Percentiles rank a stretch among this genome's conserved stretches.
Evolutionary conservation across 2,113 vertebrate genomes (phyloP).

Genomic region (Falcunculus frontatus): DNA sequence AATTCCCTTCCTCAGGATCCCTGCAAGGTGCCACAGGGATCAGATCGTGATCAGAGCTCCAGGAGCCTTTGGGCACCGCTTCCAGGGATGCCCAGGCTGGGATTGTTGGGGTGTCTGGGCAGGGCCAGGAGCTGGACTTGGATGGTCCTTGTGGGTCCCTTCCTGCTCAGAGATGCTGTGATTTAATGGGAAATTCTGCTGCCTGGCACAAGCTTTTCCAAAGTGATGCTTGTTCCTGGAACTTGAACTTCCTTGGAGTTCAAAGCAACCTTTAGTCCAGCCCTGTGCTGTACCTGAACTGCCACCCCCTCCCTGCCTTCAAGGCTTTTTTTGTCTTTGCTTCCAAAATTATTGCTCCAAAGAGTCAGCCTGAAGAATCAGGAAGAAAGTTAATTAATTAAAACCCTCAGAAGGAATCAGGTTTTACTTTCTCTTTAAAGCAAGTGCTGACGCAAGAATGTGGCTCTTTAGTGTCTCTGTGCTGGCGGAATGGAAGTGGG

Average conservation of each 20-base stretch:
- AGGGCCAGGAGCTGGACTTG: neutral
- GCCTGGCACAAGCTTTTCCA: neutral
- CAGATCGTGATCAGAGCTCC: neutral
- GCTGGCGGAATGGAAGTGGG: neutral
- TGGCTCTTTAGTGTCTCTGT: neutral
- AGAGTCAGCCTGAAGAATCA: neutral
- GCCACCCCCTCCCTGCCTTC: neutral
- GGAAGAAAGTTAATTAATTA: neutral
- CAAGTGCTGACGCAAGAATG: neutral
- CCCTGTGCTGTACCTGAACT: neutral
- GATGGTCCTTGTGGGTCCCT: neutral
- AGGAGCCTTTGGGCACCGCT: accelerated
- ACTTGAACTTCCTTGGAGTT: neutral
- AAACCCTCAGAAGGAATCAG: neutral
- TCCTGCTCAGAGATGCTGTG: neutral
- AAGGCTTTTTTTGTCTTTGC: neutral
- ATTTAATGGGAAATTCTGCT: neutral
- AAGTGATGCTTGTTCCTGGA: neutral
- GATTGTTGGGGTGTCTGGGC: neutral
- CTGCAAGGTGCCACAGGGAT: neutral
- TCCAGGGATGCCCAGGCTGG: neutral
- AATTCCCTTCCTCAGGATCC: neutral
- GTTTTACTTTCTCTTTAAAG: neutral
- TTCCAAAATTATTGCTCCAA: neutral
- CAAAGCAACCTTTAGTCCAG: neutral